A percentile compares a stretch with the other conserved stretches of the same genome.
phyloP scores from a whole-genome alignment of 2,797 vertebrate species.

The Arrhamphus sclerolepis region DNA sequence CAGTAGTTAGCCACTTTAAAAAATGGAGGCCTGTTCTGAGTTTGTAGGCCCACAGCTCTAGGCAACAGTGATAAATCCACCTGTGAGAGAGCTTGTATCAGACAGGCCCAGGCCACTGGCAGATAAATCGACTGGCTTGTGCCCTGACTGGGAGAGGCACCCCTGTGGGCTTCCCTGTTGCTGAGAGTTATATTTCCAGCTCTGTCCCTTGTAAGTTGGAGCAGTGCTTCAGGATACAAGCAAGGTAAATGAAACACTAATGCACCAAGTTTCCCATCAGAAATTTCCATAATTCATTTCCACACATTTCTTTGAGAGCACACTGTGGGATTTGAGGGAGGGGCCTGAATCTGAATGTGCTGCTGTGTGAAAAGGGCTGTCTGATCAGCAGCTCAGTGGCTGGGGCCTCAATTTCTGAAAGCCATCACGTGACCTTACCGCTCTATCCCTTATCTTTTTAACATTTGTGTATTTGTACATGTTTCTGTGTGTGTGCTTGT shows the following conservation, averaged over 20 bases:
- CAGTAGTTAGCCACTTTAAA: constrained; percentile 74
- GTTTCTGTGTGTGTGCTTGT: constrained; percentile 19
- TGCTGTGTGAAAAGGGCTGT: constrained; percentile 74
- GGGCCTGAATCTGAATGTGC: constrained; percentile 76
- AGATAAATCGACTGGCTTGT: constrained; percentile 82
- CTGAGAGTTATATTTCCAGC: constrained; percentile 82
- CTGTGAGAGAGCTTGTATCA: constrained; percentile 82
- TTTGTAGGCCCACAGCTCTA: constrained; percentile 73
- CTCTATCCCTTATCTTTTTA: constrained; percentile 60
- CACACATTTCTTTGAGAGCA: constrained; percentile 83
- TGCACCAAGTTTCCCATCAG: constrained; percentile 84
- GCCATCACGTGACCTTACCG: constrained; percentile 72
- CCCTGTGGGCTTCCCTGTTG: constrained; percentile 80
- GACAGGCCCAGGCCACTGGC: constrained; percentile 81
- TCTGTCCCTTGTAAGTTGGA: constrained; percentile 77
- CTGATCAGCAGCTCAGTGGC: constrained; percentile 74
- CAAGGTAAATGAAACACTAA: constrained; percentile 84
- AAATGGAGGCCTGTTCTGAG: constrained; percentile 71
- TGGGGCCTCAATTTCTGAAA: constrained; percentile 54
- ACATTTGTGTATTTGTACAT: constrained; percentile 33
- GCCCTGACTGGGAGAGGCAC: constrained; percentile 74
- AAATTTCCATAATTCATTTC: constrained; percentile 91
- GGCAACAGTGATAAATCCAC: constrained; percentile 84
- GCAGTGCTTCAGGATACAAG: constrained; percentile 77
- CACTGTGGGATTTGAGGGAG: constrained; percentile 80